A percentile compares a stretch with the other conserved stretches of the same genome.
phyloP scores from a whole-genome alignment of 2,113 vertebrate species.

The Dascyllus trimaculatus region DNA sequence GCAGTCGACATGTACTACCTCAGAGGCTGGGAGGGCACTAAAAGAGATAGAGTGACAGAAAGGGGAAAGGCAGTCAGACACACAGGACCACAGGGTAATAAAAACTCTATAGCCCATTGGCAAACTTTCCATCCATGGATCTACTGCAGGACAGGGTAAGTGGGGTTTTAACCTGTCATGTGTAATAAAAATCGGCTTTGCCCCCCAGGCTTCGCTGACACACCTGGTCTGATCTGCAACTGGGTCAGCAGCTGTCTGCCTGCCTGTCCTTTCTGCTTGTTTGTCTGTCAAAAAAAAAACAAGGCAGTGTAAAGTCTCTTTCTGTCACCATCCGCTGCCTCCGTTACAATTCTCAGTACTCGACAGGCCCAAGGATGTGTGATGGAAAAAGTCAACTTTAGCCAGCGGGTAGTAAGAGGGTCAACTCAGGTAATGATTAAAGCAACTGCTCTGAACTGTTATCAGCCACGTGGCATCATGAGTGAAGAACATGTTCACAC shows the following conservation, averaged over 20 bases:
- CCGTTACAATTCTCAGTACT: conserved; percentile 18
- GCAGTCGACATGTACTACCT: background rate
- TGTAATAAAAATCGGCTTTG: conserved; percentile 49
- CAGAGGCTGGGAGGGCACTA: conserved; percentile 3
- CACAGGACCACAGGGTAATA: conserved; percentile 32
- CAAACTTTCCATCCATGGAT: conserved; percentile 30
- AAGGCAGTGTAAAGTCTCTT: conserved; percentile 2
- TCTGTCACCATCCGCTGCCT: background rate
- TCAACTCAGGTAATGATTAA: background rate
- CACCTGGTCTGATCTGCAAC: conserved; percentile 67
- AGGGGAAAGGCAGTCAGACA: background rate
- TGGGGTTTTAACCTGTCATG: conserved; percentile 61
- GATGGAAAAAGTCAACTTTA: background rate
- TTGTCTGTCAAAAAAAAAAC: conserved; percentile 38
- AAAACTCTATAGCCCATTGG: conserved; percentile 31
- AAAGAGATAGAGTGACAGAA: conserved; percentile 12
- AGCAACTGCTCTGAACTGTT: background rate
- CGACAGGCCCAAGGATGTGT: background rate
- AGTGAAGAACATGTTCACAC: background rate
- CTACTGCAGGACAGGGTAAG: conserved; percentile 37
- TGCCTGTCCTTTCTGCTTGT: conserved; percentile 35
- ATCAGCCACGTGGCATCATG: background rate
- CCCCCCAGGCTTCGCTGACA: conserved; percentile 49
- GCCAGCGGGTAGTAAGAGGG: fast-evolving
- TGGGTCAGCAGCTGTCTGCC: conserved; percentile 68